These are phyloP conservation scores for Actinia equina DNA, from an alignment of 64 coral and sea anemone species.

Conservation along the genomic window DNA sequence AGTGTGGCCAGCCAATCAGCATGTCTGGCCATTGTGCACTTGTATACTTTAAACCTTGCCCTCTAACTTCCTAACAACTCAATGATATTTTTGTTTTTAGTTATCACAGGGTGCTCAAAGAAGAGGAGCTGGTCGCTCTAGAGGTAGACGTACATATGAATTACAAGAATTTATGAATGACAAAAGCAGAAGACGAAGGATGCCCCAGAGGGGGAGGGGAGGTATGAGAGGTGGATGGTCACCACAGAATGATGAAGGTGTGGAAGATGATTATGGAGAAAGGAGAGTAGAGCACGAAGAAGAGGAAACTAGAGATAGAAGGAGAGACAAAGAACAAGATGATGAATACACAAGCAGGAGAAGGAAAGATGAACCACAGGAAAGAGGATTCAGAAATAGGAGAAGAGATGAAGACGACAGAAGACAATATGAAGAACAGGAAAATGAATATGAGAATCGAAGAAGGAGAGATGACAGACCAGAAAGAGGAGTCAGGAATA, in stretches of 20 bases:
- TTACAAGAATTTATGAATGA: slow-evolving; percentile 71
- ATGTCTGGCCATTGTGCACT: too few species aligned
- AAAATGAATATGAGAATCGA: slow-evolving; percentile 11
- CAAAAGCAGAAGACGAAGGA: slow-evolving; percentile 13
- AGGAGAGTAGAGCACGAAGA: slow-evolving; percentile 23
- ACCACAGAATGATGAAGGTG: slow-evolving; percentile 10
- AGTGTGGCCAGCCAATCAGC: too few species aligned
- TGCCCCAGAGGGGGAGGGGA: neutral
- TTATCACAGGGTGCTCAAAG: slow-evolving; percentile 22
- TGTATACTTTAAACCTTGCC: too few species aligned
- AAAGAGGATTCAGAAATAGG: slow-evolving; percentile 27
- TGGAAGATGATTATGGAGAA: slow-evolving; percentile 19
- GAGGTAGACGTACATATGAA: slow-evolving; percentile 65
- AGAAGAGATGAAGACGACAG: slow-evolving; percentile 36
- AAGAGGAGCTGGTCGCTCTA: slow-evolving; percentile 42
- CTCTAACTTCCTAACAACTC: neutral
- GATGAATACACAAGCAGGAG: slow-evolving; percentile 8
- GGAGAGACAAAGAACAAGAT: neutral
- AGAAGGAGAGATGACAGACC: slow-evolving; percentile 25
- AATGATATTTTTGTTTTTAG: slow-evolving; percentile 8
- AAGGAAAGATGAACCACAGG: neutral
- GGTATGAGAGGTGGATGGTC: slow-evolving; percentile 1
- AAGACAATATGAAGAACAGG: slow-evolving; percentile 19
- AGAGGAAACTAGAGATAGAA: neutral
- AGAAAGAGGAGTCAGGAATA: neutral